Base-by-base conservation (phyloP, 2,113 vertebrate species). In the Paramisgurnus dabryanus region DNA sequence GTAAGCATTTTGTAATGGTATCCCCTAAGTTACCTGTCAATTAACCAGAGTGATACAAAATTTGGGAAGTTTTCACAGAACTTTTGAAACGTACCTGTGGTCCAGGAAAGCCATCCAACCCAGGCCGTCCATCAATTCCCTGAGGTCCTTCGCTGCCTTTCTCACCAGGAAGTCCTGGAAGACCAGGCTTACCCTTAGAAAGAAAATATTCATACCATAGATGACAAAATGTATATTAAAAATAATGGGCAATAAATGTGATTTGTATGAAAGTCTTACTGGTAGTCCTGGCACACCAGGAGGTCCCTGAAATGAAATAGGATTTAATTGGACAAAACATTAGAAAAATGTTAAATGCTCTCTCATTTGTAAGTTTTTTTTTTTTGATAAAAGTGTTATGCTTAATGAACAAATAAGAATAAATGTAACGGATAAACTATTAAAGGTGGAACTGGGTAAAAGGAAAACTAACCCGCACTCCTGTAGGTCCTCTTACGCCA, bases 41-140 rank as follows among this genome's bases (percentile, higher is more conserved):
- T 39, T 8, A 10, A 22, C 22, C 22, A 22, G 22, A 34, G 45
- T 47, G 7, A 47, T 10, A 5, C 1, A 47, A 8, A 2, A 47
- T 10, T 2, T 47, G 7, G 7, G 45, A 8, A 47, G 45, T 34
- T 34, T 34, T 34, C 27, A 34, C 27, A 34, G 2, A 47, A 47
- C 50, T 41, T 67, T 40, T 12, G 17, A 60, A 78, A 9, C 27
- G 0, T 88, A 98, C 97, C 93, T 92, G 93, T 3, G 94, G 92
- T 78, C 97, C 97, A 0, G 92, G 92, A 40, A 93, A 91, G 6
- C 97, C 97, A 1, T 95, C 94, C 85, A 94, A 80, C 5, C 97
- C 97, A 0, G 94, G 93, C 5, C 87, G 94, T 1, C 97, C 97
- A 0, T 95, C 94, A 74, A 80, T 65, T 0, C 97, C 97, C 90